phyloP scores from a whole-genome alignment of 1,140 invertebrate species.

The Lepidurus couesii region DNA sequence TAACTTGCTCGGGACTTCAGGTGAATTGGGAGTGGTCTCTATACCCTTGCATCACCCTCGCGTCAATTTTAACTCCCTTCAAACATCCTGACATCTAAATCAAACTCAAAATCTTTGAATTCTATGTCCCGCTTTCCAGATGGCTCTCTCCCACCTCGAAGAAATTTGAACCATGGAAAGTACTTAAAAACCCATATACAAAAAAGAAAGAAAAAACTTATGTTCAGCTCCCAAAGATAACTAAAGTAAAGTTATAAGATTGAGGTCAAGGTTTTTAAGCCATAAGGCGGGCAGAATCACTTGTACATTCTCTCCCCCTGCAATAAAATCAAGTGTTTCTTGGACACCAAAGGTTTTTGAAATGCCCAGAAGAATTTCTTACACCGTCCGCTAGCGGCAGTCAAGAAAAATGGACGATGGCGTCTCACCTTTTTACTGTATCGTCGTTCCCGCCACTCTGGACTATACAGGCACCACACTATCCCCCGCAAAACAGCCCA shows the following conservation, averaged over 20 bases:
- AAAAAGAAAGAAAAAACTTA: not conserved
- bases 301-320: not conserved
- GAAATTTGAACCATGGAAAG: not conserved
- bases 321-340: not conserved
- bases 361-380: conserved; percentile 1
- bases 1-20: not conserved
- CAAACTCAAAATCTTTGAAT: not conserved
- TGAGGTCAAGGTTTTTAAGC: conserved; percentile 5
- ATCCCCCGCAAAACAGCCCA: not conserved
- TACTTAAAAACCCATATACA: not conserved
- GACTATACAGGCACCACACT: not conserved
- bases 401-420: conserved; percentile 19
- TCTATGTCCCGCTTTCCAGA: not conserved
- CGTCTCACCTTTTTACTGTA: conserved; percentile 11
- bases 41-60: not conserved
- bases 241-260: not conserved
- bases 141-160: not conserved
- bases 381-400: conserved; percentile 6
- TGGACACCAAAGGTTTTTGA: not conserved
- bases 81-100: not conserved
- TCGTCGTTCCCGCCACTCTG: conserved; percentile 11
- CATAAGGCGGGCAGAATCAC: not conserved
- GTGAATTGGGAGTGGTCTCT: conserved; percentile 10
- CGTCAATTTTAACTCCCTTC: not conserved
- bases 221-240: not conserved